These are phyloP conservation scores for Trachelus iudaicus DNA, from an alignment of 2,888 invertebrate genomes.

Conservation along the genomic window DNA sequence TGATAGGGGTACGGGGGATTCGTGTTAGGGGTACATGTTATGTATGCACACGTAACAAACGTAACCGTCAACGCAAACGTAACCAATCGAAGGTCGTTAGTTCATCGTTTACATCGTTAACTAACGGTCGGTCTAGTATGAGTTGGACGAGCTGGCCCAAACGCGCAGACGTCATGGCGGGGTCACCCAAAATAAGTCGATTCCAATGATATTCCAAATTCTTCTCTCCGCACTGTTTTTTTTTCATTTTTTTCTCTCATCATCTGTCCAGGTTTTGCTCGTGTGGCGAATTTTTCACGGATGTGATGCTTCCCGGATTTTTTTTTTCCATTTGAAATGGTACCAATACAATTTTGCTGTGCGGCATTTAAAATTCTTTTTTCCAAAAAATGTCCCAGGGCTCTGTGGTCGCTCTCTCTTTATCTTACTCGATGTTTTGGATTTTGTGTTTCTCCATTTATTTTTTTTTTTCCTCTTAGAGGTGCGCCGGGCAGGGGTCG, in stretches of 20 bases:
- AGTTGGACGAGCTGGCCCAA: conserved; percentile 55
- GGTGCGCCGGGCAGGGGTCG: not conserved
- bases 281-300: conserved; percentile 28
- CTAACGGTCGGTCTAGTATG: conserved; percentile 32
- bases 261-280: not conserved
- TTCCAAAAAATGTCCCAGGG: not conserved
- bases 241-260: too few relatives aligned
- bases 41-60: conserved; percentile 27
- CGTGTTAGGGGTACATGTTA: conserved; percentile 18
- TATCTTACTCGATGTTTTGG: not conserved
- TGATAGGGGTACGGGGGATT: conserved; percentile 20
- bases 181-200: not conserved
- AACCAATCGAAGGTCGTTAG: conserved; percentile 33
- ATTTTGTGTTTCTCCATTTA: not conserved
- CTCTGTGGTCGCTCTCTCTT: not conserved
- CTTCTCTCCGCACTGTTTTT: too few relatives aligned
- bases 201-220: too few relatives aligned
- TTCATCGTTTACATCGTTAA: conserved; percentile 29
- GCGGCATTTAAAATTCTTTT: not conserved
- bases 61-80: conserved; percentile 28
- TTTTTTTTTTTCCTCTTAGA: not conserved
- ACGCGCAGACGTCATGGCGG: conserved; percentile 35
- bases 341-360: not conserved
- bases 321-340: not conserved
- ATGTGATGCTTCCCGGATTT: conserved; percentile 20